phyloP scores from a whole-genome alignment of 1,140 invertebrate species.

The Caenorhabditis tropicalis region DNA sequence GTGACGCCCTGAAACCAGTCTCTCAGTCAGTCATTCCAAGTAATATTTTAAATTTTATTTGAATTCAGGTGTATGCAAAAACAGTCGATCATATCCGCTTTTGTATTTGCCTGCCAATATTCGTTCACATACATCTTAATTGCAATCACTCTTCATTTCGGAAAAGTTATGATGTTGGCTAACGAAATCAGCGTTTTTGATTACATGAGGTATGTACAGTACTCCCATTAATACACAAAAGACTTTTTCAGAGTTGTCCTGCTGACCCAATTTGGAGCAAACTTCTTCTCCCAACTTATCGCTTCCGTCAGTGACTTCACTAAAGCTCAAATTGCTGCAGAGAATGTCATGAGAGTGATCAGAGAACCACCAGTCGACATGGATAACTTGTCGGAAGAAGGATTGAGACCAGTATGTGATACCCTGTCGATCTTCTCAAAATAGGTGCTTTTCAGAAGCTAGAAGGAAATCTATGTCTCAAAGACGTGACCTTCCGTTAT shows the following conservation, averaged over 20 bases:
- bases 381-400: conserved; percentile 70
- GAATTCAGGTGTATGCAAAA: conserved; percentile 66
- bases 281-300: conserved; percentile 69
- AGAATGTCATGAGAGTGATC: conserved; percentile 65
- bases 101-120: conserved; percentile 71
- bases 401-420: conserved; percentile 63
- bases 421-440: not conserved
- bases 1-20: conserved; percentile 64
- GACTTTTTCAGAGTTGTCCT: conserved; percentile 62
- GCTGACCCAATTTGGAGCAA: conserved; percentile 69
- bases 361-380: conserved; percentile 65
- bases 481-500: conserved; percentile 72
- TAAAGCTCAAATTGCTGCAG: conserved; percentile 67
- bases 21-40: conserved; percentile 55
- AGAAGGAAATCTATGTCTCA: conserved; percentile 64
- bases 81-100: conserved; percentile 65
- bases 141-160: conserved; percentile 67
- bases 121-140: conserved; percentile 69
- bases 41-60: not conserved
- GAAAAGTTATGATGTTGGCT: conserved; percentile 67
- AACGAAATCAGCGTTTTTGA: conserved; percentile 71
- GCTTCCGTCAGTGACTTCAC: conserved; percentile 67
- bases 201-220: conserved; percentile 61
- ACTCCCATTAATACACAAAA: not conserved
- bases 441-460: conserved; percentile 59